phyloP scores from a whole-genome alignment of 1,140 invertebrate species.

The Diabrotica undecimpunctata region DNA sequence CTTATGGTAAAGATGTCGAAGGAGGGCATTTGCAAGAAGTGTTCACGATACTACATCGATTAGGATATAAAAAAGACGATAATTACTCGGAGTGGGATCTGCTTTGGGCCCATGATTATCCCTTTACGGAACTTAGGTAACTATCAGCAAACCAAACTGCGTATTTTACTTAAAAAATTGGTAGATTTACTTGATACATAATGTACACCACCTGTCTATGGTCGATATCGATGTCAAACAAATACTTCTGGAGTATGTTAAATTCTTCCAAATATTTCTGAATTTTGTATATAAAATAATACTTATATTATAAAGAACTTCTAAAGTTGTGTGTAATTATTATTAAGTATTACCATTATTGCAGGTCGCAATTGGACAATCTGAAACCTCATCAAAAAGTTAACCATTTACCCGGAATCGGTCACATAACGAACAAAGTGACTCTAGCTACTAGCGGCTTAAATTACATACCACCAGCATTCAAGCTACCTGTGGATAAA shows the following conservation, averaged over 20 bases:
- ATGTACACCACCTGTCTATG: no score
- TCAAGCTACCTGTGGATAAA: slow-evolving; percentile 78
- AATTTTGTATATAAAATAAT: no score
- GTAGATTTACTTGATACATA: no score
- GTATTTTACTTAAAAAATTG: no score
- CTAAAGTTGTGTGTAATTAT: no score
- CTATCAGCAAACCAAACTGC: no score
- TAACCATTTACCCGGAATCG: slow-evolving; percentile 94
- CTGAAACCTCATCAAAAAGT: slow-evolving; percentile 75
- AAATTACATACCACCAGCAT: slow-evolving; percentile 79
- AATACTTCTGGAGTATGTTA: no score
- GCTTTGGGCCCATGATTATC: slow-evolving; percentile 92
- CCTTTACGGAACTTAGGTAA: slow-evolving; percentile 62
- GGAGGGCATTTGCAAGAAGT: slow-evolving; percentile 75
- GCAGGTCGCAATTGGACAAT: slow-evolving; percentile 54
- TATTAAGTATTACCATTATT: neutral
- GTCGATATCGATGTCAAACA: no score
- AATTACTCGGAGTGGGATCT: slow-evolving; percentile 74
- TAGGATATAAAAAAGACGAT: slow-evolving; percentile 65
- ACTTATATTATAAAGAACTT: no score
- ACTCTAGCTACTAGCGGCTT: slow-evolving; percentile 76
- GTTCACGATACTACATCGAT: slow-evolving; percentile 64
- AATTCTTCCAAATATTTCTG: no score
- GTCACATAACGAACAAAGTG: slow-evolving; percentile 93
- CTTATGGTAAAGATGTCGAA: slow-evolving; percentile 55